A percentile compares a stretch with the other conserved stretches of the same genome.
These are phyloP conservation scores for Meda fulgida DNA, from an alignment of 2,797 vertebrate species.

Conservation along the genomic window DNA sequence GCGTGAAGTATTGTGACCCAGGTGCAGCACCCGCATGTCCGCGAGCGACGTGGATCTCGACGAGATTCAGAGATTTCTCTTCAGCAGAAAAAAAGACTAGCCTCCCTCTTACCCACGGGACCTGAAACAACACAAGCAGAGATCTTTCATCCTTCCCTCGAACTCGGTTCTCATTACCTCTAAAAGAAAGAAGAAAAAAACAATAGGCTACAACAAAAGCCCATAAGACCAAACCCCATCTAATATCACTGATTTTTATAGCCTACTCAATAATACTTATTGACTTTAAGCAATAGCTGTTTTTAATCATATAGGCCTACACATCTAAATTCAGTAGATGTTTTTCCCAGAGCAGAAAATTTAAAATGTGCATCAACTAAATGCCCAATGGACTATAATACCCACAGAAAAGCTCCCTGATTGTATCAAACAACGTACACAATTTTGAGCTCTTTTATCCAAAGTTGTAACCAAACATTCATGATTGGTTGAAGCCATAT, in stretches of 20 bases:
- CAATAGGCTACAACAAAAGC: constrained; percentile 3
- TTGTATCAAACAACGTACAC: not conserved
- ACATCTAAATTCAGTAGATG: not conserved
- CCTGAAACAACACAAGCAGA: constrained; percentile 53
- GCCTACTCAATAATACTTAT: constrained; percentile 7
- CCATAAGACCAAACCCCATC: constrained; percentile 28
- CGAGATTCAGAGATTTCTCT: constrained; percentile 57
- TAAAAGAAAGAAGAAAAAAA: not conserved
- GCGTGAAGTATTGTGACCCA: constrained; percentile 83
- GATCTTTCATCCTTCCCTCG: constrained; percentile 46
- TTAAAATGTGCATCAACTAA: not conserved
- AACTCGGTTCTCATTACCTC: constrained; percentile 39
- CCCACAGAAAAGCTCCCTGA: not conserved
- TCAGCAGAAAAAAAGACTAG: constrained; percentile 52
- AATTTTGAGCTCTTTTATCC: not conserved
- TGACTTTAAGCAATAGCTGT: constrained; percentile 15
- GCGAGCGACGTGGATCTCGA: constrained; percentile 70
- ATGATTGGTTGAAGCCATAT: not conserved
- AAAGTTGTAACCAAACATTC: not conserved
- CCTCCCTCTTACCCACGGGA: constrained; percentile 49
- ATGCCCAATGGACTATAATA: not conserved
- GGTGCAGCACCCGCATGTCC: constrained; percentile 81
- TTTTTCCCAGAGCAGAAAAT: not conserved
- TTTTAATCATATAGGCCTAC: not conserved
- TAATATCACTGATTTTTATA: constrained; percentile 5